Evolutionary conservation across 1,140 invertebrate genomes (phyloP).

Genomic region (Polypedilum vanderplanki): DNA sequence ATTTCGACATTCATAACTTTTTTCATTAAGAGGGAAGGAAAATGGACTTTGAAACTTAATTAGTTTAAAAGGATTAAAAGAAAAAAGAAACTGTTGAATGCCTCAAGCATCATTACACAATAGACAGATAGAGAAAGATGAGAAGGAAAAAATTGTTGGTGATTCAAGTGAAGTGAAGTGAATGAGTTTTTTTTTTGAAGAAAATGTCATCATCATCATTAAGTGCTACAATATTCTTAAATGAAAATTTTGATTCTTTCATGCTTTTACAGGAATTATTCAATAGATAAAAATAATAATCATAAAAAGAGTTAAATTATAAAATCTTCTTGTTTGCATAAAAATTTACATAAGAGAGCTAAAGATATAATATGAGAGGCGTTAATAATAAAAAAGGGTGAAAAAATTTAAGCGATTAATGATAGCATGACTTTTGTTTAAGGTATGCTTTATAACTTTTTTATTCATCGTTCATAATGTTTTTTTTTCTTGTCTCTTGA

Average conservation of each 20-base stretch:
- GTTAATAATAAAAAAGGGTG: not conserved
- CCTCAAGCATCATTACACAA: not conserved
- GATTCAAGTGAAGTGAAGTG: conserved; percentile 11
- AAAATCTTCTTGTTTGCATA: too few relatives aligned
- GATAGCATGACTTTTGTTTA: conserved; percentile 7
- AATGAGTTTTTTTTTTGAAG: not conserved
- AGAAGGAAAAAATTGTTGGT: not conserved
- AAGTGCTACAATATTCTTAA: not conserved
- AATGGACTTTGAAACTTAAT: conserved; percentile 14
- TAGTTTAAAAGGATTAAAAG: conserved; percentile 10
- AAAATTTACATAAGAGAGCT: not conserved
- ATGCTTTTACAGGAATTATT: too few relatives aligned
- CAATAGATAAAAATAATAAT: too few relatives aligned
- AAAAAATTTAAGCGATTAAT: conserved; percentile 14
- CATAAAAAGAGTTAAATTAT: too few relatives aligned
- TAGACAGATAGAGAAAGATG: not conserved
- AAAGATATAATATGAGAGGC: conserved; percentile 1
- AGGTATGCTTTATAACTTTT: not conserved
- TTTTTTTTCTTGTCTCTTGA: not conserved
- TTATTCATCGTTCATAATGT: not conserved
- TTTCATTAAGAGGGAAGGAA: not conserved
- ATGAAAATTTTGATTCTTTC: too few relatives aligned
- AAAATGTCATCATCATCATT: conserved; percentile 19
- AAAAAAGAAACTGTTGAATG: conserved; percentile 9
- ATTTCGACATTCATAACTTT: conserved; percentile 13